Evolutionary conservation across 2,797 vertebrate species (phyloP).

Genomic region (Enteromius viviparus): DNA sequence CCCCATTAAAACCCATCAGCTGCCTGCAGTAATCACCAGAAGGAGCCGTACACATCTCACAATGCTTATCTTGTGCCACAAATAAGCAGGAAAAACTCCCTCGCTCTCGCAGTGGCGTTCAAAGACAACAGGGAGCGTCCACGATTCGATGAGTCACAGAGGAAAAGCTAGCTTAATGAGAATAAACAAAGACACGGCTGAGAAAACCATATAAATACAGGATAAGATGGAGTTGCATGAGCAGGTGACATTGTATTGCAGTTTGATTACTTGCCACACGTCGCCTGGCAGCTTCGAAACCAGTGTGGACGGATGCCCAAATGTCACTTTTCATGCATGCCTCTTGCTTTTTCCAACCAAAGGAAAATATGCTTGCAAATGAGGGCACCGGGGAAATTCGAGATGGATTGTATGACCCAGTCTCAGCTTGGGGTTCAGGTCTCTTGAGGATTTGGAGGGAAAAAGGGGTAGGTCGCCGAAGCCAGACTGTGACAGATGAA

Average conservation of each 20-base stretch:
- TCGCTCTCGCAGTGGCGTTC: conserved; percentile 2
- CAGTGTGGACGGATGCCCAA: conserved; percentile 14
- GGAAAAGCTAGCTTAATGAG: conserved; percentile 56
- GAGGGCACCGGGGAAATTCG: conserved; percentile 27
- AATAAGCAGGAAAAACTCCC: conserved; percentile 17
- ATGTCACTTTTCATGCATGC: conserved; percentile 31
- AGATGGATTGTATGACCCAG: background rate
- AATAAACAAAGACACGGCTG: conserved; percentile 38
- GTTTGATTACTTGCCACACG: conserved; percentile 44
- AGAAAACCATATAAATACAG: conserved; percentile 48
- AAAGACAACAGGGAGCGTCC: conserved; percentile 38
- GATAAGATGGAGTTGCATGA: conserved; percentile 49
- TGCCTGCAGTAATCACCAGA: background rate
- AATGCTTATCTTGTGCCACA: background rate
- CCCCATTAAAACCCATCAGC: conserved; percentile 27
- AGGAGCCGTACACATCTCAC: background rate
- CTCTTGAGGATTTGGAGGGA: background rate
- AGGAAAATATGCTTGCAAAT: conserved; percentile 9
- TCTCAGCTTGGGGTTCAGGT: conserved; percentile 3
- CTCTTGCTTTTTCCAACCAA: conserved; percentile 11
- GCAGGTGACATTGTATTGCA: conserved; percentile 43
- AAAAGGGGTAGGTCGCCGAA: background rate
- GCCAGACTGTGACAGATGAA: conserved; percentile 39
- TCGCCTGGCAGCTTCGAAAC: conserved; percentile 24
- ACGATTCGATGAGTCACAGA: conserved; percentile 47